Evolutionary conservation across 2,797 vertebrate species (phyloP).

Genomic region (Sebastes itinus): DNA sequence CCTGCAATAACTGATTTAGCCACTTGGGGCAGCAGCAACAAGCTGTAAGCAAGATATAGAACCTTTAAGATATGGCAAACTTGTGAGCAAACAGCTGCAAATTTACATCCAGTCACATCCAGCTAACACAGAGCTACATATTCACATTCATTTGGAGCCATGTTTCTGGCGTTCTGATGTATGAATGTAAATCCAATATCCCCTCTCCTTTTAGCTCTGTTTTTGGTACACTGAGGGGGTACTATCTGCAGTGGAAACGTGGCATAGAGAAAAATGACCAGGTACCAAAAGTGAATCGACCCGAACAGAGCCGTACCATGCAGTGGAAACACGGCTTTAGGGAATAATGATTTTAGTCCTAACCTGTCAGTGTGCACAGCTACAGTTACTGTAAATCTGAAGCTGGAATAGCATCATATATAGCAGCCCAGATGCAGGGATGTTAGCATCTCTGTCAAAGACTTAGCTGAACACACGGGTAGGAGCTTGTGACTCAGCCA

Average conservation of each 20-base stretch:
- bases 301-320: too few relatives aligned
- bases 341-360: not conserved
- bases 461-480: slow-evolving; percentile 30
- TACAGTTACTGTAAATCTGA: not conserved
- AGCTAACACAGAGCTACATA: not conserved
- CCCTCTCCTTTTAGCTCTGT: not conserved
- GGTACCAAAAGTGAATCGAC: too few relatives aligned
- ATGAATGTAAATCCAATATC: not conserved
- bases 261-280: too few relatives aligned
- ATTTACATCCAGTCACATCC: not conserved
- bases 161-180: not conserved
- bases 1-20: not conserved
- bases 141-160: too few relatives aligned
- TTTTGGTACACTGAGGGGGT: not conserved
- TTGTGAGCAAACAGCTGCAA: not conserved
- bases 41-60: not conserved
- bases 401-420: not conserved
- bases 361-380: not conserved
- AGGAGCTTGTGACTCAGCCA: slow-evolving; percentile 40
- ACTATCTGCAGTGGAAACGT: too few relatives aligned
- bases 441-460: slow-evolving; percentile 16
- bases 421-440: not conserved
- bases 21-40: not conserved
- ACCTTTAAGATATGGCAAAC: not conserved
- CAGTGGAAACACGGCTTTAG: not conserved